phyloP scores from a whole-genome alignment of 2,113 vertebrate species.

The Tetrao urogallus region DNA sequence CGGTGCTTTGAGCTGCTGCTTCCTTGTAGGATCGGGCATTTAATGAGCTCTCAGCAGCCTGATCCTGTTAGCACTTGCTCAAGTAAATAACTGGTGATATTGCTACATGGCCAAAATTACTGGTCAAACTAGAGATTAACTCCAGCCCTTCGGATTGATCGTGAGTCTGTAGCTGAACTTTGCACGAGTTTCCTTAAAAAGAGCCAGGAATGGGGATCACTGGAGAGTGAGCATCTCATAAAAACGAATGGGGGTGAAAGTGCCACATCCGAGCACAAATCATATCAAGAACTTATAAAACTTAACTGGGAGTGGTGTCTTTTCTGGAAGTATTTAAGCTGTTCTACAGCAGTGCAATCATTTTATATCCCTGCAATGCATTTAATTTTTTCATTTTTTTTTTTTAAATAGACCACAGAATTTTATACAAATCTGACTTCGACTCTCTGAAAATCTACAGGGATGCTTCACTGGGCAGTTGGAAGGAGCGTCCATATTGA shows the following conservation, averaged over 20 bases:
- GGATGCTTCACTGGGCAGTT: background rate
- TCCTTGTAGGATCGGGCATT: background rate
- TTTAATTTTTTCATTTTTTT: background rate
- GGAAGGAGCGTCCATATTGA: background rate
- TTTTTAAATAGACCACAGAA: background rate
- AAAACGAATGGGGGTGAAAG: background rate
- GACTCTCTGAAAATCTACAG: background rate
- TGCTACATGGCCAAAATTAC: background rate
- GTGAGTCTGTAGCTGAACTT: background rate
- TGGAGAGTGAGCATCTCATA: background rate
- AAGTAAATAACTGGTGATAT: background rate
- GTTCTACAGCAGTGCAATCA: background rate
- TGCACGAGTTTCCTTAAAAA: background rate
- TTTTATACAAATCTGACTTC: background rate
- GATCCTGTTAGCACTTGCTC: background rate
- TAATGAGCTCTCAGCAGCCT: conserved; percentile 16
- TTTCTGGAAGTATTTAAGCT: conserved; percentile 19
- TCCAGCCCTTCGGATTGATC: background rate
- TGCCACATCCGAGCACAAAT: background rate
- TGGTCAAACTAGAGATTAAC: background rate
- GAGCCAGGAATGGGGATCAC: background rate
- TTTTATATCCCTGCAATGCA: background rate
- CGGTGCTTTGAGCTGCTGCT: background rate
- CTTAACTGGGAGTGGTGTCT: background rate
- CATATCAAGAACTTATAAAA: background rate